Base-by-base conservation (phyloP, 2,888 invertebrate genomes). In the Thecophora atra region DNA sequence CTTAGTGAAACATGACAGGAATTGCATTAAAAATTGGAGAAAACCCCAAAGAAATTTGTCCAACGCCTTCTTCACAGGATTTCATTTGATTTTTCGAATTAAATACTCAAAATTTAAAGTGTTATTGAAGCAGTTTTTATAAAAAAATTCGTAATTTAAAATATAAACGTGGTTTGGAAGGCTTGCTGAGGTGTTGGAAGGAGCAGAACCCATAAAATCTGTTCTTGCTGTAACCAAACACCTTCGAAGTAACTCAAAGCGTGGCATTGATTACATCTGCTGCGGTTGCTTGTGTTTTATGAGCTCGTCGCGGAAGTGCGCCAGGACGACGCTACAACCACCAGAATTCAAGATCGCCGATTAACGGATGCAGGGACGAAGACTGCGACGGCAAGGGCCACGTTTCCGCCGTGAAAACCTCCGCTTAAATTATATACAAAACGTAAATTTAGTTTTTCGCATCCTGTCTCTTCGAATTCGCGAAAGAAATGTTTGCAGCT, bases 391-490 rank as follows among this genome's bases (percentile, higher is more conserved):
- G 30, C 54, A 17, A 70, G 51, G 47, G 66, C 70, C 60, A 62
- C 54, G 68, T 72, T 78, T 79, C 79, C 78, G 77, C 73, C 70
- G 74, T 76, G 78, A 76, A 79, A 78, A 75, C 75, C 76, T 75
- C 75, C 75, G 75, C 76, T 74, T 76, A 72, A 77, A 78, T 76
- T 78, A 77, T 78, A 78, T 77, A 76, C 76, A 77, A 74, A 74
- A 69, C 72, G 75, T 74, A 76, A 74, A 74, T 73, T 73, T 74
- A 72, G 72, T 71, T 73, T 70, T 58, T 11, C 37, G 2, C 2
- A 8, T 37, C 24, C 42, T 11, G 37, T 37, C 37, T 37, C 1
- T 37, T 37, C 37, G 37, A 37, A 37, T 37, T 37, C 37, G 37
- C 11, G 7, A 11, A 24, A 47, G 28, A 70, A n/a, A 63, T 62